Percentiles rank a stretch among this genome's conserved stretches.
Evolutionary conservation across 2,113 vertebrate genomes (phyloP).

Genomic region (Willisornis vidua): DNA sequence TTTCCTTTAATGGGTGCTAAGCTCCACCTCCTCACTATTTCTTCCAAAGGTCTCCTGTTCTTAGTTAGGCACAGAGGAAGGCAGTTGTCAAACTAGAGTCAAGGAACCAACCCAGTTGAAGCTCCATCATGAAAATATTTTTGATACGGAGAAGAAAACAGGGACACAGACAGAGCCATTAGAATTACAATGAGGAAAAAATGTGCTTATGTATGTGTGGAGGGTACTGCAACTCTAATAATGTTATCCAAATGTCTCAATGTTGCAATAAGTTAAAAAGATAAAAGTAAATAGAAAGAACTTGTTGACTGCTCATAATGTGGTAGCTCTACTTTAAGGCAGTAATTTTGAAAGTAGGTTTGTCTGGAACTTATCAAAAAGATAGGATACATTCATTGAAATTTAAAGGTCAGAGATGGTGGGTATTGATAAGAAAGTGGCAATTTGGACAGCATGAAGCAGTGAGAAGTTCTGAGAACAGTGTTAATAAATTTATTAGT

Average conservation of each 20-base stretch:
- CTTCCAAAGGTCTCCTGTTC: not conserved
- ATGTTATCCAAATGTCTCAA: not conserved
- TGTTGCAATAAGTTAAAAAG: not conserved
- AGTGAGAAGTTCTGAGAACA: not conserved
- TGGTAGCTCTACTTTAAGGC: not conserved
- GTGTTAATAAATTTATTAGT: not conserved
- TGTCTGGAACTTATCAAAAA: not conserved
- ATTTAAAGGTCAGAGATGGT: not conserved
- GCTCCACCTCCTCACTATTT: not conserved
- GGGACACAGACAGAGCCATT: not conserved
- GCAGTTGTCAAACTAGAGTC: not conserved
- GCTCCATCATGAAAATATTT: not conserved
- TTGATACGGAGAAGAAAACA: not conserved
- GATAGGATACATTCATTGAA: not conserved
- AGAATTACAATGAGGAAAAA: not conserved
- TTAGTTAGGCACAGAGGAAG: not conserved
- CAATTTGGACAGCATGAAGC: not conserved
- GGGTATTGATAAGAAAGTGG: not conserved
- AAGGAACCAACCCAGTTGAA: not conserved
- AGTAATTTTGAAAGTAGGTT: not conserved
- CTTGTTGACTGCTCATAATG: not conserved
- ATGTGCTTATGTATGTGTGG: not conserved
- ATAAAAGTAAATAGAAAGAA: not conserved
- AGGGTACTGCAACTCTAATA: not conserved
- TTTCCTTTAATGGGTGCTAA: not conserved